These are phyloP conservation scores for Drosophila affinis DNA, from an alignment of 2,888 invertebrate genomes.

Conservation along the genomic window DNA sequence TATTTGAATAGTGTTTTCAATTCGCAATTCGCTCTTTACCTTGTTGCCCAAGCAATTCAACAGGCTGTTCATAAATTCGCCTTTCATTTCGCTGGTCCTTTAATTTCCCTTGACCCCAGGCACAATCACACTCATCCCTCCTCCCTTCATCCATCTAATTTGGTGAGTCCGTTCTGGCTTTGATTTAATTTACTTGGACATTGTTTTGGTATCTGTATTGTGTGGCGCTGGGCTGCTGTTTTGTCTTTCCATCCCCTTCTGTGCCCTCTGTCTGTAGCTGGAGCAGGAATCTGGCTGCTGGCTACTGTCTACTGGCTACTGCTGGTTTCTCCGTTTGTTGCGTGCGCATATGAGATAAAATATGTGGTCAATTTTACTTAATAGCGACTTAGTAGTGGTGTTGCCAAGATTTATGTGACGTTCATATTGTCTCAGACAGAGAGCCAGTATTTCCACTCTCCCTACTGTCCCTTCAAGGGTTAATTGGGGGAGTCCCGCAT, in stretches of 20 bases:
- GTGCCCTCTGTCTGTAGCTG: neutral
- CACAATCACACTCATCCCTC: neutral
- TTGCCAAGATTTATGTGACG: constrained; percentile 76
- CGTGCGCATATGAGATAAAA: constrained; percentile 77
- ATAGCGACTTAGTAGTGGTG: constrained; percentile 78
- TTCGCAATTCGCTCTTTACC: neutral
- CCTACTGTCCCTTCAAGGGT: constrained; percentile 44
- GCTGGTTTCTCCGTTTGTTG: constrained; percentile 37
- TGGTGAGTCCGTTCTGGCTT: constrained; percentile 20
- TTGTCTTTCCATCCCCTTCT: constrained; percentile 1
- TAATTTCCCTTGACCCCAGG: neutral
- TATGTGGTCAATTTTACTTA: constrained; percentile 82
- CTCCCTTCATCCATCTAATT: constrained; percentile 17
- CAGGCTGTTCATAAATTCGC: neutral
- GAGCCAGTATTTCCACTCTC: constrained; percentile 12
- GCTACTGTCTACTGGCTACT: neutral
- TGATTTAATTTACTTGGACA: constrained; percentile 56
- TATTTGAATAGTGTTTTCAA: neutral
- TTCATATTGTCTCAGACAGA: constrained; percentile 66
- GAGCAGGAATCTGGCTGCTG: neutral
- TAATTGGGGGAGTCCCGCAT: constrained; percentile 52
- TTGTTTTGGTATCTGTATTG: constrained; percentile 43
- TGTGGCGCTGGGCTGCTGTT: neutral
- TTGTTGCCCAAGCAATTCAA: neutral
- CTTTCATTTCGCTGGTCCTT: neutral